Conservation (phyloP, 2,888 invertebrate species). For the Epinotia demarniana region DNA sequence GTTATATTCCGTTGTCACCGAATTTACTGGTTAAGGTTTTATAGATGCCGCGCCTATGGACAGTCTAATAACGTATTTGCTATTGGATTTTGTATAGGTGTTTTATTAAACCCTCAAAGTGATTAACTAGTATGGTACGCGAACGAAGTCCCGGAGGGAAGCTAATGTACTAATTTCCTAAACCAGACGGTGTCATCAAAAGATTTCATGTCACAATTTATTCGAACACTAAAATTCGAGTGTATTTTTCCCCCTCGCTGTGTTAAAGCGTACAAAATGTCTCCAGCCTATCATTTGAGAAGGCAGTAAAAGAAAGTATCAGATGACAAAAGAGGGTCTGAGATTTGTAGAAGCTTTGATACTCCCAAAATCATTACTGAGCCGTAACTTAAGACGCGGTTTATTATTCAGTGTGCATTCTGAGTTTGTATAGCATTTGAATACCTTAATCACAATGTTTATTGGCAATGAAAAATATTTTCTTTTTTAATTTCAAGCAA, state of each 20-base stretch:
- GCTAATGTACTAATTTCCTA: background rate
- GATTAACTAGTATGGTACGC: too few relatives aligned
- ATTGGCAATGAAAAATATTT: background rate
- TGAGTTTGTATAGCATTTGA: conserved; percentile 4
- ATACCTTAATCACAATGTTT: background rate
- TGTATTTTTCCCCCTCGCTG: background rate
- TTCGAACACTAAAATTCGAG: conserved; percentile 6
- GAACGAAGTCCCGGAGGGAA: too few relatives aligned
- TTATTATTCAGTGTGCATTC: conserved; percentile 14
- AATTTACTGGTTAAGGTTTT: too few relatives aligned
- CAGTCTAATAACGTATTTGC: too few relatives aligned
- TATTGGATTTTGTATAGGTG: too few relatives aligned
- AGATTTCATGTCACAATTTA: background rate
- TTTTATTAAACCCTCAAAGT: too few relatives aligned
- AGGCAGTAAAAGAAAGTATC: conserved; percentile 24
- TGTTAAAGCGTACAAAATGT: conserved; percentile 17
- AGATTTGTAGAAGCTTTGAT: conserved; percentile 29
- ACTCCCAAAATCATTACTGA: conserved; percentile 24
- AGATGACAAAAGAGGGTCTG: conserved; percentile 24
- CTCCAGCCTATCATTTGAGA: conserved; percentile 20
- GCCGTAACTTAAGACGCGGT: conserved; percentile 8
- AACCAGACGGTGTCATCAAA: background rate
- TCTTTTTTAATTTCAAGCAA: background rate
- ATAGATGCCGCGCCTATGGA: too few relatives aligned
- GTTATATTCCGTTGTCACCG: too few relatives aligned